Evolutionary conservation across 2,113 vertebrate species (phyloP).

Genomic region (Hemiscyllium ocellatum): DNA sequence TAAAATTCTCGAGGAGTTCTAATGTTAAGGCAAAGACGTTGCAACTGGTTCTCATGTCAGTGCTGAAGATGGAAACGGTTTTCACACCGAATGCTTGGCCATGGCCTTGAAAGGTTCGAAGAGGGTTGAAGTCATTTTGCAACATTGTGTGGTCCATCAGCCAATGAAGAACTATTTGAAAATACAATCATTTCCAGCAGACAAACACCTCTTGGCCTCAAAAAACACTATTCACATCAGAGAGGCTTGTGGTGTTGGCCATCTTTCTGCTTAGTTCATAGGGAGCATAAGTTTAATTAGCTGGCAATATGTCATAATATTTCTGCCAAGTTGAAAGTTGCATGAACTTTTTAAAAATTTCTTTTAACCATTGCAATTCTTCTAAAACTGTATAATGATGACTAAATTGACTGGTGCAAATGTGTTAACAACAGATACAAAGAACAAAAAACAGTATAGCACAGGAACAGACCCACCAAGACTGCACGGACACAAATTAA

Average conservation of each 20-base stretch:
- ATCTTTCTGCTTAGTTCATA: not conserved
- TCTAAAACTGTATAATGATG: not conserved
- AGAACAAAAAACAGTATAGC: too few species aligned
- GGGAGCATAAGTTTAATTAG: not conserved
- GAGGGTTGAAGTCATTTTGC: too few species aligned
- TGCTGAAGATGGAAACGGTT: not conserved
- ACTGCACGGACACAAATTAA: too few species aligned
- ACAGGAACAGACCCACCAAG: too few species aligned
- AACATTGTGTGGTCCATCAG: not conserved
- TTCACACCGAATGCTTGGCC: not conserved
- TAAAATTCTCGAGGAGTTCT: not conserved
- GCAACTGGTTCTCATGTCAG: not conserved
- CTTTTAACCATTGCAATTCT: not conserved
- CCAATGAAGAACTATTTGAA: not conserved
- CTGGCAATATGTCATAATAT: not conserved
- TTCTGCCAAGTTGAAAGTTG: not conserved
- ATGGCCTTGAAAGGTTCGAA: not conserved
- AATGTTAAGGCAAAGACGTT: not conserved
- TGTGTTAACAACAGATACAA: not conserved
- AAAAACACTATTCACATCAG: not conserved
- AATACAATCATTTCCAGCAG: not conserved
- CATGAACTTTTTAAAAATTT: not conserved
- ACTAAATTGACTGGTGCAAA: not conserved
- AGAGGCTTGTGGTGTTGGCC: not conserved
- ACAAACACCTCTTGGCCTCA: not conserved